Evolutionary conservation across 2,797 vertebrate species (phyloP).

Genomic region (Chelonia mydas): DNA sequence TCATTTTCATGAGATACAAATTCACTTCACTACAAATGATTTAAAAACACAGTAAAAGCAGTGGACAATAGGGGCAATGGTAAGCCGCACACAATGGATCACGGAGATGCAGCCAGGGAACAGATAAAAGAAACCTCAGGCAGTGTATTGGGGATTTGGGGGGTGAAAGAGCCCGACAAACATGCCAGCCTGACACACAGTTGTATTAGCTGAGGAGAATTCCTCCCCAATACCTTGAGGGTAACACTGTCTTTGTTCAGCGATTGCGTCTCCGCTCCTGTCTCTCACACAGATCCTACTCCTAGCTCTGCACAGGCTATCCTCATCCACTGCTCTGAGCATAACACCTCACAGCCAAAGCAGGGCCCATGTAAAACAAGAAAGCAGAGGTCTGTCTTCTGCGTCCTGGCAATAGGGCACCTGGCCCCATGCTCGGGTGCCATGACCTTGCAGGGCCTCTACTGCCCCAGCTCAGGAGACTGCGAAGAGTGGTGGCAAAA

Average conservation of each 20-base stretch:
- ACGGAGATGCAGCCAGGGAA: not conserved
- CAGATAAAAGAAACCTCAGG: not conserved
- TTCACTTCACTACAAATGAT: not conserved
- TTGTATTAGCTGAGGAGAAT: conserved; percentile 15
- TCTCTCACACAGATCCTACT: not conserved
- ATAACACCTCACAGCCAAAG: not conserved
- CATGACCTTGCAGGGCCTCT: not conserved
- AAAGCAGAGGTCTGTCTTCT: not conserved
- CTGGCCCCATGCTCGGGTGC: not conserved
- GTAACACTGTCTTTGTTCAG: not conserved
- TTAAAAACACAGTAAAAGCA: not conserved
- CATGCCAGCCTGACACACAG: not conserved
- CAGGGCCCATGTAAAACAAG: not conserved
- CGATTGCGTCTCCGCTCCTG: not conserved
- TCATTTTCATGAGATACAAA: not conserved
- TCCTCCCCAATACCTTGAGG: not conserved
- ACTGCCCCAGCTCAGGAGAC: not conserved
- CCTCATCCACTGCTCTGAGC: not conserved
- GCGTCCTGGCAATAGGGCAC: not conserved
- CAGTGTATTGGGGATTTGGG: not conserved
- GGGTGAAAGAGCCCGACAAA: not conserved
- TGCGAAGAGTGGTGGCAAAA: not conserved
- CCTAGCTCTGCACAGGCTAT: not conserved
- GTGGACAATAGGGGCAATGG: not conserved
- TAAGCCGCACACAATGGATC: not conserved